Conservation (phyloP, 2,888 invertebrate species). For the Boloria euphrosyne region DNA sequence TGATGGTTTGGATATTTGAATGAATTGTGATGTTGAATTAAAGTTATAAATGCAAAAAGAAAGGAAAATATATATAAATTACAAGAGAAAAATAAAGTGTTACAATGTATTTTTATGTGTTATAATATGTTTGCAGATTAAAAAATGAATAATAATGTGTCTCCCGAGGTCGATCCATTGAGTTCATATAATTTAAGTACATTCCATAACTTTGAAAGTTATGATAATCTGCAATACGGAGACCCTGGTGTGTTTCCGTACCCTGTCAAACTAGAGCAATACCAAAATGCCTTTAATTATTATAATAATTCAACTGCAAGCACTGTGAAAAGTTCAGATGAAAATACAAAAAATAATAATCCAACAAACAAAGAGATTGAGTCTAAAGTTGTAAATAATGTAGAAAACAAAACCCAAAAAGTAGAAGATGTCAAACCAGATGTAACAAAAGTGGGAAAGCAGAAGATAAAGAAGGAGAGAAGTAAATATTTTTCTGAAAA, state of each 20-base stretch:
- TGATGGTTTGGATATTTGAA: too few species aligned
- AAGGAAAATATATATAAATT: too few species aligned
- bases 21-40: too few species aligned
- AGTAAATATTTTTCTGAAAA: slow-evolving; percentile 67
- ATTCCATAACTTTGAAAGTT: slow-evolving; percentile 45
- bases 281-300: slow-evolving; percentile 23
- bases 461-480: slow-evolving; percentile 49
- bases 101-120: not conserved
- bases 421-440: slow-evolving; percentile 47
- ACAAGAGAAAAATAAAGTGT: not conserved
- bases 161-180: slow-evolving; percentile 61
- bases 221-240: slow-evolving; percentile 21
- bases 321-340: not conserved
- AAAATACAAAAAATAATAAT: not conserved
- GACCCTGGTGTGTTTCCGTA: slow-evolving; percentile 25
- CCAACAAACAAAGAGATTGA: not conserved
- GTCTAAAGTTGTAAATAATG: slow-evolving; percentile 18
- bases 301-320: slow-evolving; percentile 22
- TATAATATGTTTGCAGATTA: not conserved
- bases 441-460: slow-evolving; percentile 41
- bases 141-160: slow-evolving; percentile 52
- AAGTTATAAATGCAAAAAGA: too few species aligned
- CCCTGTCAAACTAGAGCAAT: slow-evolving; percentile 33
- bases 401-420: slow-evolving; percentile 22
- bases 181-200: slow-evolving; percentile 55